Percentiles rank a stretch among this genome's conserved stretches.
Evolutionary conservation across 2,113 vertebrate genomes (phyloP).

Genomic region (Plectropomus leopardus): DNA sequence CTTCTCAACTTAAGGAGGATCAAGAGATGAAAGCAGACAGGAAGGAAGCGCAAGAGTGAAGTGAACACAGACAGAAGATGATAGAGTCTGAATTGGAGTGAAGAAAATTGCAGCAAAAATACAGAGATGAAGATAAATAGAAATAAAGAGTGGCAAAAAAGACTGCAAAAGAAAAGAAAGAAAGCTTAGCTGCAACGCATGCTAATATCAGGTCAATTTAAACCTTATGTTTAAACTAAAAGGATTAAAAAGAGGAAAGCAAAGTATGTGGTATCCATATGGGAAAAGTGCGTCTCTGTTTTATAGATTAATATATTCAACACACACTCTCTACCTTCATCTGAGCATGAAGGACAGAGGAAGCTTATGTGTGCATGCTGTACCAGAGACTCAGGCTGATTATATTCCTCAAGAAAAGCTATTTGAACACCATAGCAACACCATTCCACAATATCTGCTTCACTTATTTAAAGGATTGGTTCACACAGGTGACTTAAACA

Average conservation of each 20-base stretch:
- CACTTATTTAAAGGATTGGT: not conserved
- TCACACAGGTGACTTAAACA: not conserved
- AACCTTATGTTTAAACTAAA: not conserved
- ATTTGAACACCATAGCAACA: too few relatives aligned
- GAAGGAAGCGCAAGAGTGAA: not conserved
- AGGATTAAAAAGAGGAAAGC: not conserved
- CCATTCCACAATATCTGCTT: too few relatives aligned
- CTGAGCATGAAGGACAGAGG: slow-evolving; percentile 13
- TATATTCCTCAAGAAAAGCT: not conserved
- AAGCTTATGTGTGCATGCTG: not conserved
- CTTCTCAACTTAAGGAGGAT: slow-evolving; percentile 33
- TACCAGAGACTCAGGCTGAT: not conserved
- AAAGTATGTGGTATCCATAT: not conserved
- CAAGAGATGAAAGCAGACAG: slow-evolving; percentile 17
- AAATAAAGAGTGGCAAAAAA: not conserved
- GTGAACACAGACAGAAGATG: not conserved
- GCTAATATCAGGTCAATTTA: not conserved
- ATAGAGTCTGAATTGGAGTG: too few relatives aligned
- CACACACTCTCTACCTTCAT: not conserved
- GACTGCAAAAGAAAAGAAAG: not conserved
- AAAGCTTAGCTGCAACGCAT: not conserved
- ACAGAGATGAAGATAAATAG: not conserved
- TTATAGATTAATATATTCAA: not conserved
- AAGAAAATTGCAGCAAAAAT: not conserved
- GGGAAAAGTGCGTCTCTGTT: not conserved